Base-by-base conservation (phyloP, 2,797 vertebrate species). In the Euphonia xanthogaster region DNA sequence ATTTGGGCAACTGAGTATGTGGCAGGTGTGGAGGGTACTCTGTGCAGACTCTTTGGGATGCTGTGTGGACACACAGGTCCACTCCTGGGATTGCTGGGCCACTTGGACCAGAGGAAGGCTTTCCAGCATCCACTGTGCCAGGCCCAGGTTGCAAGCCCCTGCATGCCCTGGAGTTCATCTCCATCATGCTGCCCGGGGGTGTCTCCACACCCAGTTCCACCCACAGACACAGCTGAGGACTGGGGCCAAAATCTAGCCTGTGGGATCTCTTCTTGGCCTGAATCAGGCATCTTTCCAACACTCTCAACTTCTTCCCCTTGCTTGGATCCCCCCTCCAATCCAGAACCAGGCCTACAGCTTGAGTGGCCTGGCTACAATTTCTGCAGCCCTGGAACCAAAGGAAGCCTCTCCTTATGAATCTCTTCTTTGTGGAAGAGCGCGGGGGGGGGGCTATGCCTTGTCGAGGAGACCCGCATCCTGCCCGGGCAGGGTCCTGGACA, bases 1-100 rank as follows among this genome's bases (percentile, higher is more conserved):
- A 39, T 83, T 60, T 77, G n/a, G 53, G 33, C 25, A 54, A 7
- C 1, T 7, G 3, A 35, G 7, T 39, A 22, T 1, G 1, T 6
- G 20, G 31, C 44, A 79, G 20, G 45, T 30, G 3, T 61, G 61
- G 17, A 45, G 7, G 24, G 78, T 62, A 50, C 6, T 22, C 18
- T 35, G 0, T 18, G 28, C 2, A 3, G 50, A 58, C 30, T 28
- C 21, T 65, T 68, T 33, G 62, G 50, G 51, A 47, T 84, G 42
- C 37, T 73, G 35, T 31, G 28, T 33, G 62, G 24, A 51, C 53
- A 31, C 20, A 31, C 5, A 68, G 40, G 54, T 66, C 51, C 33
- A 14, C 19, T 76, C 21, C 30, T 19, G 39, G 31, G 31, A 62
- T 51, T 83, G 40, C 58, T 66, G 40, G 55, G 44, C 60, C 15